Evolutionary conservation across 2,888 invertebrate species (phyloP), one percentile per base, ranked within the genome.

Genomic region (Cactoblastis cactorum): DNA sequence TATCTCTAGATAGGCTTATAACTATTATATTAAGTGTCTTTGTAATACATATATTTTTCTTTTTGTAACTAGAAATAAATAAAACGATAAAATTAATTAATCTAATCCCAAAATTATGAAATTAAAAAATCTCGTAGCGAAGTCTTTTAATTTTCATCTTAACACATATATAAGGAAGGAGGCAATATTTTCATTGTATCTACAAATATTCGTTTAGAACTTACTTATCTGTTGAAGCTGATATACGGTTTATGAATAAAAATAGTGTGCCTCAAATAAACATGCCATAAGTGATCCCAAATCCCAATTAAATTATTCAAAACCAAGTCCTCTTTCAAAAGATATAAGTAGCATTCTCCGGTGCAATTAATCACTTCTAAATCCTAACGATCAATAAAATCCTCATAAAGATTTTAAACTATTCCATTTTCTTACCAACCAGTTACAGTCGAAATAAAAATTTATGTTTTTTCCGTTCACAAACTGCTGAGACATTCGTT

Each of bases 401-500:
- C 14, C 43, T 43, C 43, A 28, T 43, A 43, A 43, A 28, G 28
- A 43, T 28, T 24, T 49, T 35, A 52, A 49, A 49, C 52, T 46
- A 53, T 50, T 53, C 50, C 34, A 50, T 45, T 49, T 37, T 43
- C 41, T 14, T 41, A 53, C 49, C 50, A n/a, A 39, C 51, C 51
- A 51, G 28, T 28, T 28, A 28, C 28, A 32, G 43, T 12, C 11
- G 15, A 11, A 4, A 17, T 11, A 4, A 28, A 19, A 28, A 28
- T 43, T 17, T 28, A 28, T 15, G 43, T 15, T 18, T 35, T 14
- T 38, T 38, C 22, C 41, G 24, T 19, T 41, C 19, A 41, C 4
- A 14, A 8, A 15, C 8, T 37, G 12, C 24, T 22, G 22, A 12
- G 8, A 9, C 9, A 43, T 15, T 15, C 14, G 8, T 28, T 24